Conservation (phyloP, 2,113 vertebrate genomes). For the Tiliqua scincoides region DNA sequence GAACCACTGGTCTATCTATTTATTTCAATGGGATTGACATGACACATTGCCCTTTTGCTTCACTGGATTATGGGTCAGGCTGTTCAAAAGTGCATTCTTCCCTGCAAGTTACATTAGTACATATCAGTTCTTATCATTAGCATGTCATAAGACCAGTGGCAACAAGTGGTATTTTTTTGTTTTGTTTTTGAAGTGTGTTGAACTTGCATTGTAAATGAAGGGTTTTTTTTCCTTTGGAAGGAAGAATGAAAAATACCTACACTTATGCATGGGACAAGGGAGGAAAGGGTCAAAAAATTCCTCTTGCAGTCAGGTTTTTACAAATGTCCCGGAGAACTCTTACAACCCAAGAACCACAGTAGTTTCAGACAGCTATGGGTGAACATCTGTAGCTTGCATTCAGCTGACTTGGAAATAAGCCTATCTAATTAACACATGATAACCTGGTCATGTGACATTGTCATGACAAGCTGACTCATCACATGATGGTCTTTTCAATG, state of each 20-base stretch:
- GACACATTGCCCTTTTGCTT: neutral
- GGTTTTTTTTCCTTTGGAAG: neutral
- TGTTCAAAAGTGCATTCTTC: neutral
- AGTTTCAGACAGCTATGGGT: too few species aligned
- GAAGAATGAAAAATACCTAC: neutral
- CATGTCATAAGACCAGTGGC: too few species aligned
- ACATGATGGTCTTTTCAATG: neutral
- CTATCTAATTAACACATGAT: neutral
- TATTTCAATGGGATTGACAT: neutral
- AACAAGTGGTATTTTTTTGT: neutral
- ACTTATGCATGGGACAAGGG: too few species aligned
- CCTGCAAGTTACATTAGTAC: neutral
- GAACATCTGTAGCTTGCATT: too few species aligned
- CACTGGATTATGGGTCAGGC: neutral
- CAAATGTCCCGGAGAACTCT: too few species aligned
- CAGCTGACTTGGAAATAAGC: too few species aligned
- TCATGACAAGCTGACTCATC: neutral
- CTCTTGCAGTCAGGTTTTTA: too few species aligned
- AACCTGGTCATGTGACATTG: neutral
- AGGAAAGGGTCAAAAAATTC: too few species aligned
- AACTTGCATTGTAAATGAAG: neutral
- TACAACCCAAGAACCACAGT: too few species aligned
- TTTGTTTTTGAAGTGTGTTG: too few species aligned
- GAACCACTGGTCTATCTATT: too few species aligned
- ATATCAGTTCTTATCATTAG: neutral